A percentile compares a stretch with the other conserved stretches of the same genome.
Conservation (phyloP, 2,113 vertebrate genomes). For the Actenoides lindsayi region DNA sequence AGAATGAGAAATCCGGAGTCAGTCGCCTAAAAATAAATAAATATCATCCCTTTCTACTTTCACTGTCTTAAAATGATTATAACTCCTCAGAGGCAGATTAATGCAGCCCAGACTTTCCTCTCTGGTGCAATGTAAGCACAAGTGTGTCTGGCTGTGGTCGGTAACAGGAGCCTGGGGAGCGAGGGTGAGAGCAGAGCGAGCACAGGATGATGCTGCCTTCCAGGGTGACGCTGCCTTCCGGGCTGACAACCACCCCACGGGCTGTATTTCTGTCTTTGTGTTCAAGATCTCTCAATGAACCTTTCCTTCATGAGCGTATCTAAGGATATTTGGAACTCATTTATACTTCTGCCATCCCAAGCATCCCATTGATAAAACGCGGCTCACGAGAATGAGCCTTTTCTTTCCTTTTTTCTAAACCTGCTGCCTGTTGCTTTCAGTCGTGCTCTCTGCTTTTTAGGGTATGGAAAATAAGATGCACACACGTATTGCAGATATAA, state of each 20-base stretch:
- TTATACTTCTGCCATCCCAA: neutral
- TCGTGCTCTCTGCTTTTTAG: neutral
- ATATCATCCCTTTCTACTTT: neutral
- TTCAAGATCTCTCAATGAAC: neutral
- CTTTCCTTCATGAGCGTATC: neutral
- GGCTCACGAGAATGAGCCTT: neutral
- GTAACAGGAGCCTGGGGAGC: neutral
- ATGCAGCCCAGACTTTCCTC: neutral
- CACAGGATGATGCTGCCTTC: neutral
- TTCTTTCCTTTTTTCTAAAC: neutral
- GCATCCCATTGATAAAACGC: neutral
- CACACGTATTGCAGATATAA: neutral
- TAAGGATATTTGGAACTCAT: neutral
- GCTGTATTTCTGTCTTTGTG: neutral
- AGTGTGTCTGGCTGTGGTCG: neutral
- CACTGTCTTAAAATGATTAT: neutral
- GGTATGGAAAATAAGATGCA: neutral
- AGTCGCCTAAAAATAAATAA: too few species aligned
- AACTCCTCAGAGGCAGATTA: neutral
- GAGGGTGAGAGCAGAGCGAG: rapidly evolving
- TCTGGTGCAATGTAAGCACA: neutral
- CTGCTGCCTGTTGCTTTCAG: neutral
- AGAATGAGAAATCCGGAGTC: neutral
- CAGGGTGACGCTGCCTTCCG: neutral
- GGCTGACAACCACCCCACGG: neutral